Evolutionary conservation across 2,113 vertebrate genomes (phyloP).

Genomic region (Elachura formosa): DNA sequence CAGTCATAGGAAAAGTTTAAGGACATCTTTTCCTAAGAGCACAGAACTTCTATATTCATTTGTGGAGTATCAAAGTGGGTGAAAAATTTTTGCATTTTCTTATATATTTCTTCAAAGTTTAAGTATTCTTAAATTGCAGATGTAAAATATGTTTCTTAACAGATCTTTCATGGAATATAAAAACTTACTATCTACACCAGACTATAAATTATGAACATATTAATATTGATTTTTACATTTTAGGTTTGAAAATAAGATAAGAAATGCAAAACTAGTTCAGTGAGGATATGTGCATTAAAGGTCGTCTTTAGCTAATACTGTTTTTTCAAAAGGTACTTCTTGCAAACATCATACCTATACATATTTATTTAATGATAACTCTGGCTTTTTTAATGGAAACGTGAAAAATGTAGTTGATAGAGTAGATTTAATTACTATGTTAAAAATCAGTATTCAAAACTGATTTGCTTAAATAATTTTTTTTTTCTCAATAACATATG

Average conservation of each 20-base stretch:
- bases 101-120: neutral
- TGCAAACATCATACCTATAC: neutral
- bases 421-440: neutral
- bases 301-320: neutral
- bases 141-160: neutral
- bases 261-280: neutral
- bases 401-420: neutral
- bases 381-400: neutral
- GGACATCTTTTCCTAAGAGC: neutral
- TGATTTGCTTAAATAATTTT: neutral
- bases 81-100: neutral
- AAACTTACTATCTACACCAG: neutral
- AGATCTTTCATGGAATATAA: neutral
- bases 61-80: neutral
- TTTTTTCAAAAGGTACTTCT: neutral
- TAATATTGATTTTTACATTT: neutral
- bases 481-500: neutral
- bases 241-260: slow-evolving; percentile 5
- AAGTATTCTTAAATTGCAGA: neutral
- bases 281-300: neutral
- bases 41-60: neutral
- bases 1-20: neutral
- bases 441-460: neutral
- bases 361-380: neutral
- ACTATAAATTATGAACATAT: neutral